Evolutionary conservation across 2,113 vertebrate genomes (phyloP).

Genomic region (Grallaria varia): DNA sequence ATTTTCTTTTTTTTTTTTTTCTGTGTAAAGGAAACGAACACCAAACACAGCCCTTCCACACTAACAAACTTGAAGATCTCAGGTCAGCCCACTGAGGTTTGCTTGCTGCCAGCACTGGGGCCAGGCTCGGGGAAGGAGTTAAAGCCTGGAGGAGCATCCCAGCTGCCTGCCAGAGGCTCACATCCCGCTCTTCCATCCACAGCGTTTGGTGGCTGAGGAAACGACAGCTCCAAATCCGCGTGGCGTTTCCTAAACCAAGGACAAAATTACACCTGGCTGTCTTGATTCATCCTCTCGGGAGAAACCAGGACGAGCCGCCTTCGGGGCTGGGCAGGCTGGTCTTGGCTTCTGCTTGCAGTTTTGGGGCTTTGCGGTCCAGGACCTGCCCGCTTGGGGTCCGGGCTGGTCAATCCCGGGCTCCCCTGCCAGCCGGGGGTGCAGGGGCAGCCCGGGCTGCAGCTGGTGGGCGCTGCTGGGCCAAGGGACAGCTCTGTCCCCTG

Average conservation of each 20-base stretch:
- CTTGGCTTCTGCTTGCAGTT: background rate
- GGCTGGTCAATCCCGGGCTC: background rate
- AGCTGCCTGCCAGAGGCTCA: background rate
- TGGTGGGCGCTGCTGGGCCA: background rate
- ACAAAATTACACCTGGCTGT: background rate
- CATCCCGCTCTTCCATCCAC: background rate
- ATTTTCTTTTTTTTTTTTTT: accelerated
- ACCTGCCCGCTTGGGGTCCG: background rate
- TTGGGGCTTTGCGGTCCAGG: background rate
- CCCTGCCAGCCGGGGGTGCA: background rate
- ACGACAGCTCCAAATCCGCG: background rate
- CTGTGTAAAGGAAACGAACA: background rate
- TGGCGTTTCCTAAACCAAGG: background rate
- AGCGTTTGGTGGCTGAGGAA: background rate
- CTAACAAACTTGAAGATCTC: background rate
- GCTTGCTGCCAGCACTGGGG: background rate
- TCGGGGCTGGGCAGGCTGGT: background rate
- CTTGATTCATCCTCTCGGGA: background rate
- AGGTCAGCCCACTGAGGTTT: background rate
- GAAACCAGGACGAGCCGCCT: background rate
- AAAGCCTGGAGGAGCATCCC: background rate
- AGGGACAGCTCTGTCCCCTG: background rate
- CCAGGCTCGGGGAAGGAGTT: conserved; percentile 11
- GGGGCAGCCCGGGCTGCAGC: background rate
- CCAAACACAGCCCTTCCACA: background rate